Base-by-base conservation (phyloP, 2,888 invertebrate species). In the Caenorhabditis japonica region DNA sequence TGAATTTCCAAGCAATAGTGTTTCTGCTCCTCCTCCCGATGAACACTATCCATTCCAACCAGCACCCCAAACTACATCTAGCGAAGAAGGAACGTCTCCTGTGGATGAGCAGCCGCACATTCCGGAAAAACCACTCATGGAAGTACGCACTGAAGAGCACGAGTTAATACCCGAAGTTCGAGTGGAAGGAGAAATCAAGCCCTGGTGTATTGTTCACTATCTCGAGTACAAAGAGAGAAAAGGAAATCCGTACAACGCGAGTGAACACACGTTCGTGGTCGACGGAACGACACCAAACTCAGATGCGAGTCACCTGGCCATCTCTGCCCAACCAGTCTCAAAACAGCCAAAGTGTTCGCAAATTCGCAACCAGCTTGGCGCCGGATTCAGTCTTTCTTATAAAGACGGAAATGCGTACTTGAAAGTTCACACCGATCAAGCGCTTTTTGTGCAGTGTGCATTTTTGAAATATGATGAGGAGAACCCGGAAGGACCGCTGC, bases 371-470 rank as follows among this genome's bases (percentile, higher is more conserved):
- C 55, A 47, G 21, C 15, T 56, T 7, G 47, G 58, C n/a, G 27
- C 19, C 30, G 30, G 30, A 7, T 30, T 5, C 30, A 5, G 30
- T 30, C 30, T 30, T 10, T 5, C 5, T 30, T 30, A 30, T 10
- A 5, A 34, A 15, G 36, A 52, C 44, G 59, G 52, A 13, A 21
- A 12, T 10, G 44, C 59, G 1, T 38, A 8, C 13, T 30, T 68
- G 43, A 51, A n/a, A 0, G 27, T 46, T 10, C 23, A 44, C 17
- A 46, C 59, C 7, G 30, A 59, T 4, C 30, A 46, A 7, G 15
- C 52, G 15, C 21, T 52, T 3, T 68, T 68, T 19, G 46, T 68
- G 12, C 58, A 68, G 33, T 43, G 52, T 5, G 30, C 59, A 0
- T 47, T 47, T 19, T 7, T 33, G 43, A 44, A 43, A 21, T 19